Evolutionary conservation across 2,797 vertebrate genomes (phyloP).

Genomic region (Myotis daubentonii): DNA sequence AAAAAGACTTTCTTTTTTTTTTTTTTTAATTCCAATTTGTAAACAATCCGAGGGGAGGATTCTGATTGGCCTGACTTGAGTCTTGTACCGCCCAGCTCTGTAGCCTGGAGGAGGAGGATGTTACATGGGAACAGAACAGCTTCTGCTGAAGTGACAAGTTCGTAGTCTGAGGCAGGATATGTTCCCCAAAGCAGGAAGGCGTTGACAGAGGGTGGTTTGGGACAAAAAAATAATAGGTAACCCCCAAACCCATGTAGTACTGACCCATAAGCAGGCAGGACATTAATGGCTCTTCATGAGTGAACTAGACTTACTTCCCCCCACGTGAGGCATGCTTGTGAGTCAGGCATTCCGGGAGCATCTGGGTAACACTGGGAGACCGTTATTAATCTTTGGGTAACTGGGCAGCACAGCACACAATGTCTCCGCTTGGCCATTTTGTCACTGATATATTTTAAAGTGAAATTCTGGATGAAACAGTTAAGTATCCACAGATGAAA

Average conservation of each 20-base stretch:
- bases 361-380: not conserved
- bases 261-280: not conserved
- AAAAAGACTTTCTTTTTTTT: not conserved
- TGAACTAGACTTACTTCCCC: not conserved
- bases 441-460: not conserved
- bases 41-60: not conserved
- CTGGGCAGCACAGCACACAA: not conserved
- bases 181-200: not conserved
- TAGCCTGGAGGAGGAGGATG: not conserved
- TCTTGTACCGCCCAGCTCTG: not conserved
- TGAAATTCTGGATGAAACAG: conserved; percentile 26
- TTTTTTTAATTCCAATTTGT: not conserved
- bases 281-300: not conserved
- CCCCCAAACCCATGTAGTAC: not conserved
- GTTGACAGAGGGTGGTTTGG: not conserved
- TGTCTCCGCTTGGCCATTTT: not conserved
- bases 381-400: not conserved
- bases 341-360: not conserved
- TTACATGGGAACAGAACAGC: not conserved
- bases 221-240: not conserved
- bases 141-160: not conserved
- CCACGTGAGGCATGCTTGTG: not conserved
- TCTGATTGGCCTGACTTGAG: not conserved
- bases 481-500: conserved; percentile 29
- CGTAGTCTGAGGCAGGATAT: not conserved